These are phyloP conservation scores for Formica aserva DNA, from an alignment of 2,888 invertebrate genomes.

Conservation along the genomic window DNA sequence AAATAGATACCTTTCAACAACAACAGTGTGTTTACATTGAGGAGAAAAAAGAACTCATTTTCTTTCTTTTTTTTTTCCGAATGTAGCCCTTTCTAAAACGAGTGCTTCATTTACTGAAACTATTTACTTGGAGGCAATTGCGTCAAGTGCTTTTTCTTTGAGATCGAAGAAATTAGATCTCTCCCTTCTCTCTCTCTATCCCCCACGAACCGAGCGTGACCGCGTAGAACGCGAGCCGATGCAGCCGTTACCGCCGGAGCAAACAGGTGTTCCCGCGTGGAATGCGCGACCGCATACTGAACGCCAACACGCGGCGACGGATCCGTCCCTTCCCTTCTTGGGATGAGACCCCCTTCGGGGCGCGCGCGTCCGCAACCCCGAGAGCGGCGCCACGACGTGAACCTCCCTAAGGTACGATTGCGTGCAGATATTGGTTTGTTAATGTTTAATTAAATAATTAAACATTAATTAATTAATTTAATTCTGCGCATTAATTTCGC, in stretches of 20 bases:
- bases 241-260: constrained; percentile 65
- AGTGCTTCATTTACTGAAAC: neutral
- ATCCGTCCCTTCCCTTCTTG: constrained; percentile 40
- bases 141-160: constrained; percentile 27
- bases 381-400: neutral
- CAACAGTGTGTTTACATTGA: neutral
- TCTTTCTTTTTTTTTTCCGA: neutral
- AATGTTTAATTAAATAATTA: neutral
- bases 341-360: constrained; percentile 19
- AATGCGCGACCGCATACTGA: constrained; percentile 80
- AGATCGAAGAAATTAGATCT: constrained; percentile 7
- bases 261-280: constrained; percentile 80
- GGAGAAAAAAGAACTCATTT: neutral
- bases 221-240: constrained; percentile 40
- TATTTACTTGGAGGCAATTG: constrained; percentile 39
- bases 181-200: constrained; percentile 20
- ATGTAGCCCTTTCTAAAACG: constrained; percentile 21
- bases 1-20: neutral
- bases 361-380: constrained; percentile 39
- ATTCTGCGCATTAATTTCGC: neutral
- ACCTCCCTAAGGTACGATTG: neutral
- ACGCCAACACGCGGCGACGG: constrained; percentile 56
- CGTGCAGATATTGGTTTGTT: neutral
- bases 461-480: no score
- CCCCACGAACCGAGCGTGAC: constrained; percentile 59